Base-by-base conservation (phyloP, 2,888 invertebrate species). In the Brachycybe producta region DNA sequence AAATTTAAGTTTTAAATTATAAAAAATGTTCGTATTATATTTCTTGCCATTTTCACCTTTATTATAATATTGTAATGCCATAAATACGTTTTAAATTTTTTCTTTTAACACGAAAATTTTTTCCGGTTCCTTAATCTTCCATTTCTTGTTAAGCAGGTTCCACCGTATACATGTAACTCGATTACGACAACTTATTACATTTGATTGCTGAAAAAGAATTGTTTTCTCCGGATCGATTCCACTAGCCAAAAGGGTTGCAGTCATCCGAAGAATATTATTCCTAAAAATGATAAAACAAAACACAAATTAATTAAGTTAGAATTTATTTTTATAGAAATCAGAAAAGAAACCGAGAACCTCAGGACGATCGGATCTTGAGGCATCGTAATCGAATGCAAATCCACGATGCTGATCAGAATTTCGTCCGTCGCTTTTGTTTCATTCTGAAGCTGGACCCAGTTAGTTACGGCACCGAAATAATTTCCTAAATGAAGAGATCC, bases 311-410 rank as follows among this genome's bases (percentile, higher is more conserved):
- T 32, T 35, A 13, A 17, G 26, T 8, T 24, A n/a, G 34, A n/a
- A 17, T 15, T 3, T 13, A 24, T 34, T 45, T 19, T 38, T 32
- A 5, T n/a, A 28, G 13, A 40, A 32, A 34, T 48, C 32, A 54
- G 40, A 53, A 43, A 41, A 32, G 49, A 38, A 36, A 28, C 21
- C 44, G 50, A 49, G 61, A 51, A 66, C 66, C 65, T 63, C 21
- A 69, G 58, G 34, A 41, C 38, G 5, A 57, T 34, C 3, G 66
- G 63, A 51, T 67, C 60, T 42, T 52, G 52, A 2, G 80, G 81
- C 47, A 85, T 62, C 2, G 95, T 95, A 52, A 94, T 82, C 1
- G 94, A 81, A 70, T 97, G 95, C 59, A 94, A 71, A 68, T 97
- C 95, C 0, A 86, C 95, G 57, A 97, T 80, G 64, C 87, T 85